phyloP scores from a whole-genome alignment of 2,888 invertebrate genomes.

The Lasioglossum vierecki region DNA sequence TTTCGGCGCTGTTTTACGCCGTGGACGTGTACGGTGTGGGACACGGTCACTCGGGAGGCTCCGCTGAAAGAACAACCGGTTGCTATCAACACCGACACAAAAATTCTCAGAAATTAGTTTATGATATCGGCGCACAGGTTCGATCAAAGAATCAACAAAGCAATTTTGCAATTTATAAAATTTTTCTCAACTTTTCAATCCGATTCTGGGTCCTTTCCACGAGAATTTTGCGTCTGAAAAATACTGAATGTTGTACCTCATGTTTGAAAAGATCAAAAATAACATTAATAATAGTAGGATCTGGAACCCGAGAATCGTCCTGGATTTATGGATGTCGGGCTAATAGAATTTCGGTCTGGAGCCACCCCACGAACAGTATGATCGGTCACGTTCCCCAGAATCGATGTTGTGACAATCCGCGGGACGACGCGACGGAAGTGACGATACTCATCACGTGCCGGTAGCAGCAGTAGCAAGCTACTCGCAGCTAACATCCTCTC shows the following conservation, averaged over 20 bases:
- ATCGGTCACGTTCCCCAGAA: neutral
- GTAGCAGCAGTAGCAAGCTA: constrained; percentile 28
- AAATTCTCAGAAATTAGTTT: no score
- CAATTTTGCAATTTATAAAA: no score
- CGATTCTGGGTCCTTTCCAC: no score
- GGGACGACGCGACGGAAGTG: constrained; percentile 12
- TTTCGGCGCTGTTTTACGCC: constrained; percentile 57
- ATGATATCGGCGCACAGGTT: no score
- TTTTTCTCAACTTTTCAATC: no score
- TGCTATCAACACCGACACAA: no score
- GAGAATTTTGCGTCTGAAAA: no score
- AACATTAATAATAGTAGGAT: neutral
- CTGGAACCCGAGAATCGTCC: neutral
- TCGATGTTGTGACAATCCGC: constrained; percentile 50
- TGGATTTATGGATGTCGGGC: neutral
- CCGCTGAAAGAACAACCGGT: neutral
- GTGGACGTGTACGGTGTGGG: neutral
- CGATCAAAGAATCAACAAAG: no score
- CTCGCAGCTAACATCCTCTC: constrained; percentile 29
- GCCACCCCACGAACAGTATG: neutral
- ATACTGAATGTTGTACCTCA: no score
- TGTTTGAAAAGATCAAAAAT: no score
- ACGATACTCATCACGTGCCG: constrained; percentile 29
- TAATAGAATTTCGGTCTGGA: neutral
- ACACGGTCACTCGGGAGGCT: neutral